phyloP scores from a whole-genome alignment of 2,797 vertebrate genomes.

The Pteropus rufus region DNA sequence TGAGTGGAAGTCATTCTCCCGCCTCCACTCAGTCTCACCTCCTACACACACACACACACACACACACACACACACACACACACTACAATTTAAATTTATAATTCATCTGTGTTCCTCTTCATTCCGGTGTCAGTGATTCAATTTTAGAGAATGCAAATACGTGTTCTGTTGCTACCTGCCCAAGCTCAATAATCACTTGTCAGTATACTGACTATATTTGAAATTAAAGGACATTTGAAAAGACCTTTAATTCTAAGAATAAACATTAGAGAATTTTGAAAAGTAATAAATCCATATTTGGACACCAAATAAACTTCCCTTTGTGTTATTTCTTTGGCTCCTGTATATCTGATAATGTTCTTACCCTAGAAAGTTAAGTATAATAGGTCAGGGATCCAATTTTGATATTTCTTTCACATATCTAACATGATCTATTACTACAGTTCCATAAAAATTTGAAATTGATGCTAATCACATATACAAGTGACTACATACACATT shows the following conservation, averaged over 20 bases:
- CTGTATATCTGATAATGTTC: constrained; percentile 48
- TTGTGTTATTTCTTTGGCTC: constrained; percentile 49
- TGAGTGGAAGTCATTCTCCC: background rate
- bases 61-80: background rate
- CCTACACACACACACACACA: background rate
- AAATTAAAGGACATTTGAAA: constrained; percentile 46
- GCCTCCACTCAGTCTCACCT: constrained; percentile 45
- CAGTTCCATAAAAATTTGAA: constrained; percentile 63
- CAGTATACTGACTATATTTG: constrained; percentile 19
- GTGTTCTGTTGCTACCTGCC: background rate
- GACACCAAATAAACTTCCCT: constrained; percentile 53
- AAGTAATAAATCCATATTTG: constrained; percentile 57
- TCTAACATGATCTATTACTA: constrained; percentile 58
- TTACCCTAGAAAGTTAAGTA: constrained; percentile 48
- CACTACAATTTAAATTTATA: constrained; percentile 54
- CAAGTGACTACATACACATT: constrained; percentile 8
- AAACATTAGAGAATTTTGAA: constrained; percentile 57
- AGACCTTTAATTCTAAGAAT: constrained; percentile 51
- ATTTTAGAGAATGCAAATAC: constrained; percentile 28
- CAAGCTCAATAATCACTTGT: background rate
- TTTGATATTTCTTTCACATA: constrained; percentile 58
- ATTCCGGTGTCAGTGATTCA: constrained; percentile 25
- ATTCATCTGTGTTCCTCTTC: constrained; percentile 66
- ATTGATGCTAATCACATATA: constrained; percentile 51
- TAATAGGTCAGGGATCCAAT: constrained; percentile 61